Evolutionary conservation across 2,113 vertebrate species (phyloP).

Genomic region (Thermophis baileyi): DNA sequence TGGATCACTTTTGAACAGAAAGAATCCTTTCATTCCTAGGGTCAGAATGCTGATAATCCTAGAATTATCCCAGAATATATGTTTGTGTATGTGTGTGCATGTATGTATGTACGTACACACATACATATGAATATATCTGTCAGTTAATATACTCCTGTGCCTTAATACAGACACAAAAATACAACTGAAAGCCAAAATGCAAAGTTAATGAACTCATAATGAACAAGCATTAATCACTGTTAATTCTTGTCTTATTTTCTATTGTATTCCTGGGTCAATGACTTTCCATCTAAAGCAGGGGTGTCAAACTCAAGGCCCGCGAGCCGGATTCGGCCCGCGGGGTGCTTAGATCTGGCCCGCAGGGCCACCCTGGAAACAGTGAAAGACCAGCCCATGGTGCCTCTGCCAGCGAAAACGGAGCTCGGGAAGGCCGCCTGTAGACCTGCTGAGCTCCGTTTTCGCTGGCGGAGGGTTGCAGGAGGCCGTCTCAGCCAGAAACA

Average conservation of each 20-base stretch:
- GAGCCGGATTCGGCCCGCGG: too few species aligned
- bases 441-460: too few species aligned
- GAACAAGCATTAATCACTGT: too few species aligned
- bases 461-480: too few species aligned
- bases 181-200: background rate
- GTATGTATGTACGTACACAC: accelerated
- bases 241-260: background rate
- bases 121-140: background rate
- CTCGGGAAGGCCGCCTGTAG: too few species aligned
- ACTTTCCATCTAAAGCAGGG: background rate
- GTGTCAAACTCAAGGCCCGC: too few species aligned
- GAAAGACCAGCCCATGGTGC: too few species aligned
- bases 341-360: too few species aligned
- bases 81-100: too few species aligned
- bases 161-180: background rate
- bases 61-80: background rate
- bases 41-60: background rate
- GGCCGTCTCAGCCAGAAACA: too few species aligned
- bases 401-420: too few species aligned
- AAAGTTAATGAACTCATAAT: background rate
- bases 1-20: background rate
- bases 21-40: background rate
- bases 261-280: background rate
- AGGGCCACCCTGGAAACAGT: too few species aligned
- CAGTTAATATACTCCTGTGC: background rate